Evolutionary conservation across 2,888 invertebrate genomes (phyloP).

Genomic region (Acanthoscelides obtectus): DNA sequence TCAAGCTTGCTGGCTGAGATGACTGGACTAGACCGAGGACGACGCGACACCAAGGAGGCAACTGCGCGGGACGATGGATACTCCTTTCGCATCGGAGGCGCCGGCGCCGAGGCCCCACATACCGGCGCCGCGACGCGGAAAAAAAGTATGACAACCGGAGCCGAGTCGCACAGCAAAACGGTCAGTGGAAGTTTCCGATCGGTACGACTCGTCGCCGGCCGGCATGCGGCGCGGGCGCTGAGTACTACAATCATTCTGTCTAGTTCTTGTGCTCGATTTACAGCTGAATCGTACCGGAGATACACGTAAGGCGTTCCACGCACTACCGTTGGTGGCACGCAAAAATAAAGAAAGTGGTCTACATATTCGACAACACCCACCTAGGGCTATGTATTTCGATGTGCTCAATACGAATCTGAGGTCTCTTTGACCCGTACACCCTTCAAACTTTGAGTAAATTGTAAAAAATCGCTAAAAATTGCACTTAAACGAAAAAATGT

Average conservation of each 20-base stretch:
- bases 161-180: neutral
- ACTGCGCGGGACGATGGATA: neutral
- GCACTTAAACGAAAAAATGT: too few relatives aligned
- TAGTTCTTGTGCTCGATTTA: neutral
- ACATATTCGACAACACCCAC: too few relatives aligned
- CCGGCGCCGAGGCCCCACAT: neutral
- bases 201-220: neutral
- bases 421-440: too few relatives aligned
- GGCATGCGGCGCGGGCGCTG: neutral
- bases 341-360: too few relatives aligned
- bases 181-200: neutral
- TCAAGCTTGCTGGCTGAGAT: too few relatives aligned
- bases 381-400: too few relatives aligned
- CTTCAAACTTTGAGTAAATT: too few relatives aligned
- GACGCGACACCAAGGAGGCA: neutral
- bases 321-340: too few relatives aligned
- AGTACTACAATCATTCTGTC: neutral
- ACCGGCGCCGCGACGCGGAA: neutral
- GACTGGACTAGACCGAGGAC: neutral
- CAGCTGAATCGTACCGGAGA: neutral
- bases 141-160: neutral
- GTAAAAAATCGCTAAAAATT: too few relatives aligned
- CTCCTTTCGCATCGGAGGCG: neutral
- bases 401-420: too few relatives aligned
- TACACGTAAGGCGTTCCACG: neutral